These are phyloP conservation scores for Rynchops niger DNA, from an alignment of 2,113 vertebrate species.

Conservation along the genomic window DNA sequence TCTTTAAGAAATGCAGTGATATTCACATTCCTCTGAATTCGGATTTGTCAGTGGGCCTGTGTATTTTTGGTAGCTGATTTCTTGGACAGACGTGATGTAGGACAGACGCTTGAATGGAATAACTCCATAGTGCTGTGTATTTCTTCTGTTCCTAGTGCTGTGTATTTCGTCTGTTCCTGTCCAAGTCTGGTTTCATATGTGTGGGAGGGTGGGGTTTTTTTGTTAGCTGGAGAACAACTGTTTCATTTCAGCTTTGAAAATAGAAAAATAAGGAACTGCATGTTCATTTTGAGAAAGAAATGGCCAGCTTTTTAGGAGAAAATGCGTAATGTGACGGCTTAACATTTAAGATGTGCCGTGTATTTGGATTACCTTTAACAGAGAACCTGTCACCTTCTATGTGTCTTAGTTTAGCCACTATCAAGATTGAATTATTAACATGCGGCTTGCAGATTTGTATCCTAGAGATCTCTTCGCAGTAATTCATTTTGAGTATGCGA, in stretches of 20 bases:
- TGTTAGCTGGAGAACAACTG: not conserved
- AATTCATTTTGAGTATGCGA: conserved; percentile 67
- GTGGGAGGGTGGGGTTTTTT: not conserved
- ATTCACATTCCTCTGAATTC: not conserved
- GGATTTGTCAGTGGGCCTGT: not conserved
- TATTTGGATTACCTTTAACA: not conserved
- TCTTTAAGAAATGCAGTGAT: not conserved
- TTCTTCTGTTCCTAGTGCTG: not conserved
- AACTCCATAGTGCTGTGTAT: not conserved
- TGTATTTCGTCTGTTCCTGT: not conserved
- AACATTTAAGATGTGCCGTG: not conserved
- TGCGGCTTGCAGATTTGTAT: conserved; percentile 25
- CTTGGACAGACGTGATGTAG: not conserved
- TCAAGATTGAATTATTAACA: not conserved
- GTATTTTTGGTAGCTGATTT: not conserved
- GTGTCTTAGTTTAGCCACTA: not conserved
- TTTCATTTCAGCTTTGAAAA: not conserved
- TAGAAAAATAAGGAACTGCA: not conserved
- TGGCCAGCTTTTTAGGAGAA: not conserved
- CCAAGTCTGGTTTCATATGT: not conserved
- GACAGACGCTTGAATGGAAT: not conserved
- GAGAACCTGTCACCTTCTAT: not conserved
- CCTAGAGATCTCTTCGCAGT: conserved; percentile 13
- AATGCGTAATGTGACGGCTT: fast-evolving
- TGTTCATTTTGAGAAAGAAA: not conserved